Evolutionary conservation across 2,888 invertebrate species (phyloP), one percentile per base, ranked within the genome.

Genomic region (Sthenelais limicola): DNA sequence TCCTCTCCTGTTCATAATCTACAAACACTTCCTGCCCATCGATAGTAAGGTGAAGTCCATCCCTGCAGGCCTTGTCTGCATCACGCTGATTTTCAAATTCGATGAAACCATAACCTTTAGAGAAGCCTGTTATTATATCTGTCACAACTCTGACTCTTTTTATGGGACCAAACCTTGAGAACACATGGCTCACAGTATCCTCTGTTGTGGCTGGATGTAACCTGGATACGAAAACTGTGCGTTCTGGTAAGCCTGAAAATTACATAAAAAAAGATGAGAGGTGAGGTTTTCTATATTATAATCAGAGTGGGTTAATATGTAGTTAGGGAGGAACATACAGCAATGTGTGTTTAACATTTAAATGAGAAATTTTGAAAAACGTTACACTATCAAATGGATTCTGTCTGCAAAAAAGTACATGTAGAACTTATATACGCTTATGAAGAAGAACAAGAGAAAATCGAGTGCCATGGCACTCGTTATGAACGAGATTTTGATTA

Each of bases 41-140:
- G 51, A 95, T 86, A 52, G 87, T 84, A 71, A 89, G 87, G 81
- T 91, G 91, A 79, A 92, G 89, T 81, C 92, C 91, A 72, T 90
- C 89, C 68, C 89, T 88, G 52, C 92, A 89, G 0, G 93, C 94
- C 76, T 89, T 90, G 72, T 91, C 90, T 5, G 92, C 92, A 70
- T 91, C 90, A 18, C 88, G 87, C 76, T 90, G 89, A 30, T 89
- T 90, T 77, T 91, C 91, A 88, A 91, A 95, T 87, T 95, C 95
- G n/a, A 96, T 90, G 86, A 96, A 96, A 0, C 92, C 95, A 84
- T 96, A 96, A 70, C 93, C 91, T 85, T 92, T 92, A 0, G 94
- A 93, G 82, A 91, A 91, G 0, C 94, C 94, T 0, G 95, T 96
- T 0, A 96, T 93, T 66, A 95, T 91, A 83, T 96, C 94, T 80